Percentiles rank a stretch among this genome's conserved stretches.
phyloP scores from a whole-genome alignment of 2,797 vertebrate genomes.

The Scleropages formosus region DNA sequence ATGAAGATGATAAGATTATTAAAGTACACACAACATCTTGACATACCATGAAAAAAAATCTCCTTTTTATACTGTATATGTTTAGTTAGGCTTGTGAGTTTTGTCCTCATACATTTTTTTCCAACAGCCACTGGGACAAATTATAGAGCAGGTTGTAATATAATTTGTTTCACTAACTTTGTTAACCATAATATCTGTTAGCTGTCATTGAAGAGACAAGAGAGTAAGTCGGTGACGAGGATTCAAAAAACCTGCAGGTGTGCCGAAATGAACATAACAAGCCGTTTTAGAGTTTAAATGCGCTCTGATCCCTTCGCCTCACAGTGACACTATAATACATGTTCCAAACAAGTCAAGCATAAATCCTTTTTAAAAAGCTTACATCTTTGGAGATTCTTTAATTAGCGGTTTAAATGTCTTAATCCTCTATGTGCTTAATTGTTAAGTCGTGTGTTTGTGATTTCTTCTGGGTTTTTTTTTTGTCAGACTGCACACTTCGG shows the following conservation, averaged over 20 bases:
- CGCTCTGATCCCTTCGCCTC: conserved; percentile 77
- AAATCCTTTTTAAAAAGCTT: conserved; percentile 84
- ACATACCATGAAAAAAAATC: too few species aligned
- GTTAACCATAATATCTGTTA: too few species aligned
- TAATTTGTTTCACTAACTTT: too few species aligned
- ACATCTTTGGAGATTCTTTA: conserved; percentile 76
- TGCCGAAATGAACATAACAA: conserved; percentile 51
- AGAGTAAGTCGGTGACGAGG: too few species aligned
- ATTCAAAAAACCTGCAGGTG: neutral
- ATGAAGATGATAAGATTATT: too few species aligned
- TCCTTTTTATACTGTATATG: too few species aligned
- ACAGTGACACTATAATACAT: conserved; percentile 78
- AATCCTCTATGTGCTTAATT: conserved; percentile 57
- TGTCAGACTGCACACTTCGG: neutral
- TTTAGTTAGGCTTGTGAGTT: too few species aligned
- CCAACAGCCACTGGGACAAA: too few species aligned
- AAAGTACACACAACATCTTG: too few species aligned
- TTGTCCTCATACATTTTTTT: too few species aligned
- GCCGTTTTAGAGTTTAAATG: conserved; percentile 73
- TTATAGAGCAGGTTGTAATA: too few species aligned
- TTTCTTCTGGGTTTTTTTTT: conserved; percentile 44
- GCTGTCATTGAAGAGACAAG: too few species aligned
- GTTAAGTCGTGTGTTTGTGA: conserved; percentile 49
- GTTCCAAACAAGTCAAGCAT: conserved; percentile 70
- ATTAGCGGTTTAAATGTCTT: conserved; percentile 72